Base-by-base conservation (phyloP, 2,888 invertebrate species). In the Agrotis ipsilon region DNA sequence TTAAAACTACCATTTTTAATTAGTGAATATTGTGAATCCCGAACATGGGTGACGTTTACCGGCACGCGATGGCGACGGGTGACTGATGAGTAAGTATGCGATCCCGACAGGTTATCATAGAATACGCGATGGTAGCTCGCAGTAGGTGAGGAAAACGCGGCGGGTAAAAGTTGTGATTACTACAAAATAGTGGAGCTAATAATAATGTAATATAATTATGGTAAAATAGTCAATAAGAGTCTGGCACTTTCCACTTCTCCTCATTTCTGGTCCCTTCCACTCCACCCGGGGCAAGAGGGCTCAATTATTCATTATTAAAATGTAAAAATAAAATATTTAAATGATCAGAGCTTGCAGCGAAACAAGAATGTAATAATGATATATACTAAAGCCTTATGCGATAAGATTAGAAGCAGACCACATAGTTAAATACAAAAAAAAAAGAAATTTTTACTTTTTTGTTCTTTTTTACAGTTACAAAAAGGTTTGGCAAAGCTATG, bases 11-110 rank as follows among this genome's bases (percentile, higher is more conserved):
- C 75, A 80, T 80, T 87, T 87, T 85, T 87, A 87, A 87, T 87
- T 86, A 87, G 84, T 81, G 74, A 77, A 82, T 78, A 85, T 78
- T 78, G 85, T 85, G 84, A 84, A 85, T 83, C 84, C 84, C 73
- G 74, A 85, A 82, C 75, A 74, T 52, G 71, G 76, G 71, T 76
- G 86, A 81, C 83, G 75, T 84, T 85, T 83, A 85, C 79, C 80
- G 64, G 72, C 85, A 84, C 82, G 85, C 86, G 82, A 86, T 32
- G 55, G n/a, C 39, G 39, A 39, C 72, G 52, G 65, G 48, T 88
- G 88, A 88, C 79, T 84, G 88, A 88, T 88, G 87, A 87, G 80
- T 69, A 69, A 59, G 61, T 77, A 48, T 59, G 75, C 81, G 72
- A 83, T 81, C 78, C 72, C 59, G 87, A 87, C 87, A 86, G 84